A percentile compares a stretch with the other conserved stretches of the same genome.
These are phyloP conservation scores for Drosophila maculinotata DNA, from an alignment of 2,888 invertebrate genomes.

Conservation along the genomic window DNA sequence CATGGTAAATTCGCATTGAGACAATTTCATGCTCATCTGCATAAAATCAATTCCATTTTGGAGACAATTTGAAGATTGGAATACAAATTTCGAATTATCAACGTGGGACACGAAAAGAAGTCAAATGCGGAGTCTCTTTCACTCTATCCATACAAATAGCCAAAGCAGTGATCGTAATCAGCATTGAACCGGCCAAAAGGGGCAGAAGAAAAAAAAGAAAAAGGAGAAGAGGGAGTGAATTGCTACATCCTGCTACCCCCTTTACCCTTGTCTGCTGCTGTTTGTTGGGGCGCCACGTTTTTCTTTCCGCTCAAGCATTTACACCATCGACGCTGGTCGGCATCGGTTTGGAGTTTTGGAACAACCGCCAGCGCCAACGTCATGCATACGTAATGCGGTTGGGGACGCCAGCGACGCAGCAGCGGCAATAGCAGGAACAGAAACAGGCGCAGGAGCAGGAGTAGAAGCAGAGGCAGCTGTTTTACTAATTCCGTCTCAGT, in stretches of 20 bases:
- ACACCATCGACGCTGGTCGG: conserved; percentile 60
- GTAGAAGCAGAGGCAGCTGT: conserved; percentile 44
- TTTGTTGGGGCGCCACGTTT: conserved; percentile 34
- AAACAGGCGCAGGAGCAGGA: not conserved
- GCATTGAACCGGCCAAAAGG: conserved; percentile 66
- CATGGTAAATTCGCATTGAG: conserved; percentile 78
- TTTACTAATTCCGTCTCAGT: conserved; percentile 69
- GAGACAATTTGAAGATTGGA: conserved; percentile 85
- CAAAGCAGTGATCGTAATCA: conserved; percentile 76
- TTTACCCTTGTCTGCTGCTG: conserved; percentile 21
- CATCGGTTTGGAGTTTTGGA: conserved; percentile 37
- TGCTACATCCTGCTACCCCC: conserved; percentile 28
- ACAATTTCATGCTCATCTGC: conserved; percentile 85
- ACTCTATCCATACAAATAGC: conserved; percentile 47
- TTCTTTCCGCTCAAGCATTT: conserved; percentile 67
- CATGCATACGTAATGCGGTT: conserved; percentile 81
- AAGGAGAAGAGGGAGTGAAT: not conserved
- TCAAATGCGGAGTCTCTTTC: conserved; percentile 26
- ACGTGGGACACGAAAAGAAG: conserved; percentile 71
- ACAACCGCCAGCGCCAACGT: conserved; percentile 54
- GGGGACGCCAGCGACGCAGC: conserved; percentile 69
- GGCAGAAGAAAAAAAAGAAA: not conserved
- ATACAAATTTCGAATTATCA: conserved; percentile 85
- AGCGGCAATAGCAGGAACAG: conserved; percentile 4
- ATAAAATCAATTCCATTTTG: conserved; percentile 85